Percentiles rank a stretch among this genome's conserved stretches.
Conservation (phyloP, 2,888 invertebrate genomes). For the Pterostichus madidus region DNA sequence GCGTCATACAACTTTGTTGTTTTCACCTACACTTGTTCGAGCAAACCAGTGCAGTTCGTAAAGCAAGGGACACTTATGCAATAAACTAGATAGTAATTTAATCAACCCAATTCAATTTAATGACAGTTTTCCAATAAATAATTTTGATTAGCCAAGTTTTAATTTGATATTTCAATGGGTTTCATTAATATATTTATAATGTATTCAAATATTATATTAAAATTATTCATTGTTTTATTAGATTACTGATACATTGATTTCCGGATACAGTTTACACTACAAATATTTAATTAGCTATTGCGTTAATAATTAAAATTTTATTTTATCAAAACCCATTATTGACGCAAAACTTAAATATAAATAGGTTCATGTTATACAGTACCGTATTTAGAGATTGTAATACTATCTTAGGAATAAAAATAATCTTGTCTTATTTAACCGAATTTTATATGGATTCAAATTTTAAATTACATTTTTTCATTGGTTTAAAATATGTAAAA, state of each 20-base stretch:
- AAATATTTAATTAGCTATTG: constrained; percentile 20
- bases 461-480: no score
- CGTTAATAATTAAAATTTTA: constrained; percentile 12
- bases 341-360: not conserved
- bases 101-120: not conserved
- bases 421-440: no score
- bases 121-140: constrained; percentile 23
- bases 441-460: no score
- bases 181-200: constrained; percentile 6
- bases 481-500: no score
- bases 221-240: constrained; percentile 23
- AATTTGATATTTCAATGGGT: not conserved
- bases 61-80: not conserved
- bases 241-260: constrained; percentile 14
- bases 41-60: constrained; percentile 6
- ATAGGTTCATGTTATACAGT: no score
- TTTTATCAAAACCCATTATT: constrained; percentile 16
- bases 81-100: not conserved
- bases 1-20: not conserved
- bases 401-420: no score
- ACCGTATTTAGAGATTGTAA: no score
- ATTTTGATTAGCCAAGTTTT: constrained; percentile 4
- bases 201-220: constrained; percentile 5
- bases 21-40: not conserved
- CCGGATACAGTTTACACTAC: not conserved